Base-by-base conservation (phyloP, 2,797 vertebrate genomes). In the Echiichthys vipera region DNA sequence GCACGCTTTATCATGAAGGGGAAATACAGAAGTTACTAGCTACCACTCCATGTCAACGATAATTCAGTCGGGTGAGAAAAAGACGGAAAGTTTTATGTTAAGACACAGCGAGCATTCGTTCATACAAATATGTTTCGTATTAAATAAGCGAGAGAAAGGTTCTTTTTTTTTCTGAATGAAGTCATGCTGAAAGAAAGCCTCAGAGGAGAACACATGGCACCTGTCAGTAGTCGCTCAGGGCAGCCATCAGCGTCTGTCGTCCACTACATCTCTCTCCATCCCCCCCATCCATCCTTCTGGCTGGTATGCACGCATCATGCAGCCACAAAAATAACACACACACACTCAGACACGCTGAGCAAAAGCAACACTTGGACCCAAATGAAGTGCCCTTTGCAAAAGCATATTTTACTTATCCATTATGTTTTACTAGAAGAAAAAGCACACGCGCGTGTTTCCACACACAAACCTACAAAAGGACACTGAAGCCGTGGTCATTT, bases 171-270 rank as follows among this genome's bases (percentile, higher is more conserved):
- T 50, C 39, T 61, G 29, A 77, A 88, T 82, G 77, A 88, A 90
- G 71, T 84, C 81, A 83, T 66, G 83, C 84, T 78, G 85, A 90
- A 91, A 87, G 34, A n/a, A 58, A 63, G 63, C 71, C 84, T 86
- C 61, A 20, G 76, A 83, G 84, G 65, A 71, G 74, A 77, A 71
- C 85, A 77, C 81, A 69, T 57, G 76, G 88, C 90, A 91, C 91
- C 91, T 90, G 90, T 88, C 90, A 84, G 85, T 79, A 18, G 79
- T 65, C 46, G 83, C 89, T 88, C 74, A 84, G 77, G 89, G 89
- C 85, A 84, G 84, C 81, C 63, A 65, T 68, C 61, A 63, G 69
- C 84, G 53, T 84, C 88, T 86, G 84, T 73, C 76, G 43, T 77
- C 70, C 58, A 7, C 83, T 78, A 50, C 68, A 45, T 74, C 67